Evolutionary conservation across 2,113 vertebrate genomes (phyloP).

Genomic region (Erpornis zantholeuca): DNA sequence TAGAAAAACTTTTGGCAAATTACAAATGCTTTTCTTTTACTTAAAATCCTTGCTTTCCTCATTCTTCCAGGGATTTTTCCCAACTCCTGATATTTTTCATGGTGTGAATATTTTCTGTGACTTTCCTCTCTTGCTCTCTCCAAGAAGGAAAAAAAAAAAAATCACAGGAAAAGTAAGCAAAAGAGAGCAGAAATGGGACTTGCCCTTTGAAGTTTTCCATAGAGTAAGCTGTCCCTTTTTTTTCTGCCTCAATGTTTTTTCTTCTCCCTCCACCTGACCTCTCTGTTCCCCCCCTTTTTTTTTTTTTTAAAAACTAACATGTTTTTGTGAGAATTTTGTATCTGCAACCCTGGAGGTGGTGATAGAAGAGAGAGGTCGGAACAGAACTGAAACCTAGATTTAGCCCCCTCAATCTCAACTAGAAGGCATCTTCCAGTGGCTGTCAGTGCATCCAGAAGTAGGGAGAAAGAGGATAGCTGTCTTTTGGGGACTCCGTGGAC

Average conservation of each 20-base stretch:
- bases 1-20: slow-evolving; percentile 59
- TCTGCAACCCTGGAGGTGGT: background rate
- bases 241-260: background rate
- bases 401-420: slow-evolving; percentile 5
- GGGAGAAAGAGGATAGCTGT: slow-evolving; percentile 69
- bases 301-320: background rate
- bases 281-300: rapidly evolving
- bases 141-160: background rate
- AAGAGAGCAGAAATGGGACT: slow-evolving; percentile 44
- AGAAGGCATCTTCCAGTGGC: slow-evolving; percentile 55
- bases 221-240: background rate
- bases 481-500: slow-evolving; percentile 62
- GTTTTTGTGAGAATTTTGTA: slow-evolving; percentile 24
- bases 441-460: slow-evolving; percentile 55
- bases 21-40: slow-evolving; percentile 3
- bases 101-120: slow-evolving; percentile 41
- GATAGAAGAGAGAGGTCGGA: background rate
- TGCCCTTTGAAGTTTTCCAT: slow-evolving; percentile 66
- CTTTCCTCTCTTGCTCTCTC: slow-evolving; percentile 6
- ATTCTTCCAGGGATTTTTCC: background rate
- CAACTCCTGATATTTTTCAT: slow-evolving; percentile 7
- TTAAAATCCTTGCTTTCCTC: slow-evolving; percentile 20
- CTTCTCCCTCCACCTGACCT: rapidly evolving
- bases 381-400: slow-evolving; percentile 16
- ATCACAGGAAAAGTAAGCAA: slow-evolving; percentile 40